A percentile compares a stretch with the other conserved stretches of the same genome.
Conservation (phyloP, 2,888 invertebrate species). For the Cancer borealis region DNA sequence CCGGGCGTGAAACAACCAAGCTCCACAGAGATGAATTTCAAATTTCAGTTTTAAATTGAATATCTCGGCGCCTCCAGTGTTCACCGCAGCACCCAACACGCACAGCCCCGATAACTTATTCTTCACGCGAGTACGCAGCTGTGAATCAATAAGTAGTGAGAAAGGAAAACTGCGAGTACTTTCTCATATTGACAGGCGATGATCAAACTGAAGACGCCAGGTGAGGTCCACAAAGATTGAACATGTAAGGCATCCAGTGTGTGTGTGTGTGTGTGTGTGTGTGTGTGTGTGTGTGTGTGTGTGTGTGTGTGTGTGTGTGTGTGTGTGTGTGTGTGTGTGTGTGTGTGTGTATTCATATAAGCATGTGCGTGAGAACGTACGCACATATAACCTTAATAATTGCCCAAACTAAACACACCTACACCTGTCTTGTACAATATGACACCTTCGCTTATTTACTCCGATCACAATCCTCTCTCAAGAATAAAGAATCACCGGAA, state of each 20-base stretch:
- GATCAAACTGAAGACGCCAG: background rate
- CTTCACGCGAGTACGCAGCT: background rate
- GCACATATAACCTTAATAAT: background rate
- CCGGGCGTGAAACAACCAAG: constrained; percentile 38
- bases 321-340: background rate
- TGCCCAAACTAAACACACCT: background rate
- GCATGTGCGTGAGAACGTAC: background rate
- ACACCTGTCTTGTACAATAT: background rate
- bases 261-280: background rate
- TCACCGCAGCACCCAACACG: background rate
- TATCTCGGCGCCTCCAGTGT: constrained; percentile 20
- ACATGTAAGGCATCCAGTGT: background rate
- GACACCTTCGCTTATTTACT: background rate
- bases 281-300: background rate
- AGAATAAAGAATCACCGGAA: background rate
- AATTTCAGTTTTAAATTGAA: constrained; percentile 41
- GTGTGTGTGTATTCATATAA: background rate
- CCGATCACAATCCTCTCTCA: background rate
- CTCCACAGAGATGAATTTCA: constrained; percentile 9
- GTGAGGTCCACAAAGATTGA: background rate
- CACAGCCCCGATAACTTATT: constrained; percentile 11
- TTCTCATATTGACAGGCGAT: constrained; percentile 28
- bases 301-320: constrained; percentile 1
- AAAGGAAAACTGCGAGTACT: background rate
- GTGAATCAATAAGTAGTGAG: constrained; percentile 33